Conservation (phyloP, 2,888 invertebrate species). For the Monopis laevigella region DNA sequence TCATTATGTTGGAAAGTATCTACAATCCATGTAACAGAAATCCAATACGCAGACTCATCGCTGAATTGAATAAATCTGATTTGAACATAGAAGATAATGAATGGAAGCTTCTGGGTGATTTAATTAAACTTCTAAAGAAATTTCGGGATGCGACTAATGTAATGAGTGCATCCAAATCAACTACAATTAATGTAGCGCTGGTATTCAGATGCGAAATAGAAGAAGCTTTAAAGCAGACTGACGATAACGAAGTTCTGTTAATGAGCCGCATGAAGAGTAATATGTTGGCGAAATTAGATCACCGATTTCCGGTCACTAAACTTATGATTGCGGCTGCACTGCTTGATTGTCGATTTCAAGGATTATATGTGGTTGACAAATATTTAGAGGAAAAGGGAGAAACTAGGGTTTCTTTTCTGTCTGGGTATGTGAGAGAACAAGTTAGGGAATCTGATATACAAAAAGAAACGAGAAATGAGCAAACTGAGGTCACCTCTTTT, state of each 20-base stretch:
- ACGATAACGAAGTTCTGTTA: too few relatives aligned
- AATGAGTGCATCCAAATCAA: constrained; percentile 6
- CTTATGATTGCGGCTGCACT: constrained; percentile 9
- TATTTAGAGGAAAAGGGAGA: too few relatives aligned
- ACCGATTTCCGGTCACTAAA: constrained; percentile 15
- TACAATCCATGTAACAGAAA: background rate
- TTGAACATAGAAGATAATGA: background rate
- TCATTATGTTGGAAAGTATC: background rate
- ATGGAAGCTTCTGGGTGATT: constrained; percentile 1
- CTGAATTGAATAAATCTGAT: background rate
- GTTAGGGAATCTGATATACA: background rate
- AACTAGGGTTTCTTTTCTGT: too few relatives aligned
- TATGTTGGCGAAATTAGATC: constrained; percentile 13
- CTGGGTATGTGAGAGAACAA: background rate
- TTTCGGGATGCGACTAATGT: constrained; percentile 7
- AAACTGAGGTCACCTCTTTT: too few relatives aligned
- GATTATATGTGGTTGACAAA: too few relatives aligned
- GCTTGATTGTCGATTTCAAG: too few relatives aligned
- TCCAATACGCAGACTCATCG: background rate
- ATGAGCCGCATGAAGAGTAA: constrained; percentile 17
- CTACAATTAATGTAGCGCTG: constrained; percentile 8
- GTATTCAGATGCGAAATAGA: constrained; percentile 9
- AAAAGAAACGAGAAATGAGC: background rate
- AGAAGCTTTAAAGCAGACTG: constrained; percentile 10
- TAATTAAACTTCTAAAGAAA: constrained; percentile 9